Evolutionary conservation across 2,113 vertebrate genomes (phyloP).

Genomic region (Rostratula benghalensis): DNA sequence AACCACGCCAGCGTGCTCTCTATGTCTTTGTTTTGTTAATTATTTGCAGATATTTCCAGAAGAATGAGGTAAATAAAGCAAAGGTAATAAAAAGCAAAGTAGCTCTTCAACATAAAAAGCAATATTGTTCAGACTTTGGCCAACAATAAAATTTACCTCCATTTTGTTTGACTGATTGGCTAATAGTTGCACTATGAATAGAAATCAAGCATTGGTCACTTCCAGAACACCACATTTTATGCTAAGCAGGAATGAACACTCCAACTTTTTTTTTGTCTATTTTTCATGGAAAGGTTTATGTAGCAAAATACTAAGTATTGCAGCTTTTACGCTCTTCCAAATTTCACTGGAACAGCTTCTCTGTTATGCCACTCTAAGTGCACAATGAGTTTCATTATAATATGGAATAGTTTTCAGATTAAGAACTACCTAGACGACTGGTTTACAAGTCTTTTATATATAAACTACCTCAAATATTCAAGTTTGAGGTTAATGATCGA

Average conservation of each 20-base stretch:
- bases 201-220: neutral
- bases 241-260: neutral
- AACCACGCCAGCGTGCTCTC: neutral
- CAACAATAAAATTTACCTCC: neutral
- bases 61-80: neutral
- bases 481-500: neutral
- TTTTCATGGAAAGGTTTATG: neutral
- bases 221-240: neutral
- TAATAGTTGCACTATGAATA: neutral
- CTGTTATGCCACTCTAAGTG: neutral
- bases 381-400: neutral
- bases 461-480: neutral
- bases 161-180: neutral
- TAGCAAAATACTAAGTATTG: neutral
- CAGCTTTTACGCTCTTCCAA: fast-evolving
- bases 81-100: neutral
- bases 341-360: neutral
- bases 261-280: neutral
- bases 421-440: neutral
- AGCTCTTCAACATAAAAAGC: neutral
- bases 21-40: neutral
- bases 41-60: neutral
- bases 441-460: neutral
- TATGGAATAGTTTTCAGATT: neutral
- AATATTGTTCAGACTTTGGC: neutral